Percentiles rank a stretch among this genome's conserved stretches.
These are phyloP conservation scores for Drosophila arizonae DNA, from an alignment of 1,140 invertebrate species.

Conservation along the genomic window DNA sequence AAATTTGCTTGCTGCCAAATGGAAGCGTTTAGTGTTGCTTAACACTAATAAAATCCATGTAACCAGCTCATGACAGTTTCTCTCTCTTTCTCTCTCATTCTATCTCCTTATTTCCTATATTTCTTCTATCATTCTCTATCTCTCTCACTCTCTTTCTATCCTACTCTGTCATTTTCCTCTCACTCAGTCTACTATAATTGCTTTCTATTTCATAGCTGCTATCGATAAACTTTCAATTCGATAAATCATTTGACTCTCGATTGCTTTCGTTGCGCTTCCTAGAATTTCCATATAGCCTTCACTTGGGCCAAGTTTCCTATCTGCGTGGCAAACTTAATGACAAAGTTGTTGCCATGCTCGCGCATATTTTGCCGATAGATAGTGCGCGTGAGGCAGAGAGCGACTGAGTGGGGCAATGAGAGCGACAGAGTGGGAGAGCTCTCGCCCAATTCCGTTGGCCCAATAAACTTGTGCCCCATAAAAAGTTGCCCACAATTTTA, in stretches of 20 bases:
- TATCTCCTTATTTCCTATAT: too few species aligned
- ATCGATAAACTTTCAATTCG: neutral
- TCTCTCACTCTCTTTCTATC: too few species aligned
- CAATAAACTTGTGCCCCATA: constrained; percentile 54
- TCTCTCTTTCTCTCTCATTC: too few species aligned
- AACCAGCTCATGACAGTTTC: too few species aligned
- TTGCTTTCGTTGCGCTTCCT: neutral
- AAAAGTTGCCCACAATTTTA: constrained; percentile 52
- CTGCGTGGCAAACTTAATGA: constrained; percentile 38
- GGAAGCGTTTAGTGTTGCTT: neutral
- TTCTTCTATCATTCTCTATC: too few species aligned
- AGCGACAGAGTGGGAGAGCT: neutral
- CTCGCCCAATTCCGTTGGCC: constrained; percentile 40
- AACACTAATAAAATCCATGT: neutral
- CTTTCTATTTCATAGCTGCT: neutral
- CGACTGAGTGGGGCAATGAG: neutral
- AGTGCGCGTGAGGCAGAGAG: too few species aligned
- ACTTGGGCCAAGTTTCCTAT: constrained; percentile 9
- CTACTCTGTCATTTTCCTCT: too few species aligned
- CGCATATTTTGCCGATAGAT: constrained; percentile 10
- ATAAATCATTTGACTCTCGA: constrained; percentile 8
- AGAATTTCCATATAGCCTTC: constrained; percentile 2
- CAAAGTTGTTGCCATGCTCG: constrained; percentile 48
- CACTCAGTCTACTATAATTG: too few species aligned
- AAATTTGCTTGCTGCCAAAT: too few species aligned